Evolutionary conservation across 2,797 vertebrate genomes (phyloP).

Genomic region (Phoxinus dragarum): DNA sequence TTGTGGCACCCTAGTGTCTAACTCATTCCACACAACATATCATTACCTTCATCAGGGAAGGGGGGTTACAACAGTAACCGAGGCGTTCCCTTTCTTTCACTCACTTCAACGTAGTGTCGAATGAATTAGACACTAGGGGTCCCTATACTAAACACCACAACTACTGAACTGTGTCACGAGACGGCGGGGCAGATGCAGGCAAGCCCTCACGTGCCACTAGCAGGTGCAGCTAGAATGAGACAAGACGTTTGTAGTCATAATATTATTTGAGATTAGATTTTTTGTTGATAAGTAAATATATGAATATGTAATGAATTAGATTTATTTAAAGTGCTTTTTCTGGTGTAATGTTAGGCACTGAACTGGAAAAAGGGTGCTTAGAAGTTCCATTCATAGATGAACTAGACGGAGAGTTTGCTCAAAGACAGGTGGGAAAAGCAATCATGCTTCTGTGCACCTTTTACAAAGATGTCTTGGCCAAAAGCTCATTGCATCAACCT

Average conservation of each 20-base stretch:
- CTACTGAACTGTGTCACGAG: no score
- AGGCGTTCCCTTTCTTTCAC: no score
- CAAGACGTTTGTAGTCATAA: no score
- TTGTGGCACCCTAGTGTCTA: background rate
- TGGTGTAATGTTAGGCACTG: background rate
- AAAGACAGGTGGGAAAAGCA: constrained; percentile 12
- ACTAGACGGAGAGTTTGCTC: background rate
- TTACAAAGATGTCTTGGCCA: constrained; percentile 32
- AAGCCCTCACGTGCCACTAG: background rate
- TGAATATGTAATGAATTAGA: background rate
- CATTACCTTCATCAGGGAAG: no score
- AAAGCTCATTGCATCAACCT: constrained; percentile 26
- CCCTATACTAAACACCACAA: no score
- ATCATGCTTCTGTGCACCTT: constrained; percentile 40
- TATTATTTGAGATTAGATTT: no score
- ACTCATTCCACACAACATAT: no score
- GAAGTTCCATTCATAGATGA: constrained; percentile 27
- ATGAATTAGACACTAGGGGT: no score
- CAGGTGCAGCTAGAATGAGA: background rate
- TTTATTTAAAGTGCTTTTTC: background rate
- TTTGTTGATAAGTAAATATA: no score
- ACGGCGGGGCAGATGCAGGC: background rate
- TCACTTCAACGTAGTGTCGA: no score
- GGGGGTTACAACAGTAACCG: no score
- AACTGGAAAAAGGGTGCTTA: background rate